A percentile compares a stretch with the other conserved stretches of the same genome.
These are phyloP conservation scores for Laticauda laticaudata DNA, from an alignment of 2,113 vertebrate genomes.

Conservation along the genomic window DNA sequence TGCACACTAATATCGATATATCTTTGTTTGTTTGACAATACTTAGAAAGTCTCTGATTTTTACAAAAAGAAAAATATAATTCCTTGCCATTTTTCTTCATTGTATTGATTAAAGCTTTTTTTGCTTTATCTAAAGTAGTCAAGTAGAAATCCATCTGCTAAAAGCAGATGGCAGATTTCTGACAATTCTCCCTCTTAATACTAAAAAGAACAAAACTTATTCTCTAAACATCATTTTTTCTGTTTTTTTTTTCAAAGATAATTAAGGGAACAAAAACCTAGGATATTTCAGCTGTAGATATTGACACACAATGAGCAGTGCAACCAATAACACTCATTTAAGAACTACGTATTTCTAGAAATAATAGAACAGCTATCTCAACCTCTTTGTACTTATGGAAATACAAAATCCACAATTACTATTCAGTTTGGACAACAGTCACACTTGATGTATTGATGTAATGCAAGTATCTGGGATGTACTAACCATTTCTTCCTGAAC, in stretches of 20 bases:
- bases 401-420: background rate
- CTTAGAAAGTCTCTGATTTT: conserved; percentile 62
- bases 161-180: conserved; percentile 61
- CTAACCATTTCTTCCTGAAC: background rate
- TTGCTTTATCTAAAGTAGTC: conserved; percentile 60
- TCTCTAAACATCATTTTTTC: conserved; percentile 51
- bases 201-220: conserved; percentile 18
- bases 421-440: background rate
- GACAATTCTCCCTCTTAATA: conserved; percentile 32
- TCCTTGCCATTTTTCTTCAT: conserved; percentile 63
- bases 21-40: conserved; percentile 66
- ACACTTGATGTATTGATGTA: background rate
- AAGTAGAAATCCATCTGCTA: conserved; percentile 60
- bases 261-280: conserved; percentile 19
- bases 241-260: conserved; percentile 35
- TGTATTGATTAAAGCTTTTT: conserved; percentile 73
- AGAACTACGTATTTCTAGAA: background rate
- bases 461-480: background rate
- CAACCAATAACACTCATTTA: background rate
- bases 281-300: background rate
- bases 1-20: conserved; percentile 59
- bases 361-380: background rate
- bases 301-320: background rate
- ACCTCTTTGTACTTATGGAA: background rate
- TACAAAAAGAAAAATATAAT: conserved; percentile 48